Evolutionary conservation across 2,888 invertebrate genomes (phyloP), one percentile per base, ranked within the genome.

Genomic region (Lordiphosa fenestrarum): DNA sequence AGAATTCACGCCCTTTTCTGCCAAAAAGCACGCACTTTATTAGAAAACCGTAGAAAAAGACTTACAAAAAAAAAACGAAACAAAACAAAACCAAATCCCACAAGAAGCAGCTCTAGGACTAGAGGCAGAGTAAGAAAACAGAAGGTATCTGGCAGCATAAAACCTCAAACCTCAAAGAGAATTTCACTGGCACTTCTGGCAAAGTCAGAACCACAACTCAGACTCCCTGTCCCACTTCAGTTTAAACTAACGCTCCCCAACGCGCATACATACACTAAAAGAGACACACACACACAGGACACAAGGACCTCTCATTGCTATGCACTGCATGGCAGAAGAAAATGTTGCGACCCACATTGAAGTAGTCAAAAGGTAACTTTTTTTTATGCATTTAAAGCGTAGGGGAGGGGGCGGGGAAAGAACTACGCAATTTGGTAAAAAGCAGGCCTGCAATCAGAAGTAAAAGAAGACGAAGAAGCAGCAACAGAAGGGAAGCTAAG

Each of bases 1-100:
- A 30, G 30, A 37, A 35, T 9, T 42, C 49, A 51, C 9, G 54
- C 69, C 72, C 54, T 65, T 65, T 60, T 56, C 25, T 51, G 53
- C 69, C 66, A 63, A 62, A 63, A 59, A 66, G 49, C 69, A 71
- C 61, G 60, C 83, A 82, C 72, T 82, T 76, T 69, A 78, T 78
- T 69, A 72, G 65, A 36, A 71, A 63, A 59, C 52, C 57, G 42
- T 71, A 56, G 54, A 53, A 66, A 59, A 49, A 46, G 64, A 40
- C 53, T 38, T 21, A 38, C 33, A 46, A 53, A 60, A 53, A 46
- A 38, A 44, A 56, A n/a, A n/a, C n/a, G n/a, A n/a, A n/a, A n/a
- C n/a, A n/a, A 41, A 23, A 39, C 19, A 13, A 30, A 49, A 40
- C 13, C 25, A 19, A 36, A 9, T 12, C 25, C n/a, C 42, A 33